Conservation (phyloP, 2,888 invertebrate genomes). For the Erebia ligea region DNA sequence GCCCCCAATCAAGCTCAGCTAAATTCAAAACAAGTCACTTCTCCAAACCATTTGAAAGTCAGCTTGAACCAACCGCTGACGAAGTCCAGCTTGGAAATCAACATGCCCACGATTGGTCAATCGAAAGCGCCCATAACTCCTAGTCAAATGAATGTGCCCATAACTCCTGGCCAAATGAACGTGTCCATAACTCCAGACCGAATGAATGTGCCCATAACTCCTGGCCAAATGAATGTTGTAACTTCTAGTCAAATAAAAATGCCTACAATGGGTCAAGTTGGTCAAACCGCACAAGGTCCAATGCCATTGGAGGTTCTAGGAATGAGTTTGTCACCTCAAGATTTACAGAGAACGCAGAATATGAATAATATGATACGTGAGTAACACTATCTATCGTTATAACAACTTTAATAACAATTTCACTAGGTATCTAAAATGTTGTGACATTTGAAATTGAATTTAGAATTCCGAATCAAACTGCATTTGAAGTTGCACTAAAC, state of each 20-base stretch:
- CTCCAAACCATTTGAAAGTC: constrained; percentile 21
- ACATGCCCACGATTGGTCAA: constrained; percentile 7
- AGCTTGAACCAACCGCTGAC: background rate
- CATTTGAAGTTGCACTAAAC: no score
- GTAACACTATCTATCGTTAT: background rate
- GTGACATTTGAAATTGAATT: no score
- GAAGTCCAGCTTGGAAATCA: constrained; percentile 12
- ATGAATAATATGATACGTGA: constrained; percentile 5
- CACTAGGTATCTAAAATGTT: no score
- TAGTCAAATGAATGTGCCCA: background rate
- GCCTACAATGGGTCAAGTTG: background rate
- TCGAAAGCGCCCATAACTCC: background rate
- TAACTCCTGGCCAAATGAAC: constrained; percentile 2
- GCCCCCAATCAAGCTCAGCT: constrained; percentile 49
- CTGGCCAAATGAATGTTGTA: constrained; percentile 6
- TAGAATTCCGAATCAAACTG: no score
- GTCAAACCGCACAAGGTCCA: constrained; percentile 2
- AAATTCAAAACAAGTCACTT: constrained; percentile 8
- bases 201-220: background rate
- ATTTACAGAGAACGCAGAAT: constrained; percentile 16
- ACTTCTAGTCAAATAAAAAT: background rate
- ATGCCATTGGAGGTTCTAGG: constrained; percentile 27
- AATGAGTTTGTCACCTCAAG: constrained; percentile 29
- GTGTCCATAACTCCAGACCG: background rate
- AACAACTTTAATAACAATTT: no score